A percentile compares a stretch with the other conserved stretches of the same genome.
Conservation (phyloP, 1,140 invertebrate genomes). For the Tachypleus tridentatus region DNA sequence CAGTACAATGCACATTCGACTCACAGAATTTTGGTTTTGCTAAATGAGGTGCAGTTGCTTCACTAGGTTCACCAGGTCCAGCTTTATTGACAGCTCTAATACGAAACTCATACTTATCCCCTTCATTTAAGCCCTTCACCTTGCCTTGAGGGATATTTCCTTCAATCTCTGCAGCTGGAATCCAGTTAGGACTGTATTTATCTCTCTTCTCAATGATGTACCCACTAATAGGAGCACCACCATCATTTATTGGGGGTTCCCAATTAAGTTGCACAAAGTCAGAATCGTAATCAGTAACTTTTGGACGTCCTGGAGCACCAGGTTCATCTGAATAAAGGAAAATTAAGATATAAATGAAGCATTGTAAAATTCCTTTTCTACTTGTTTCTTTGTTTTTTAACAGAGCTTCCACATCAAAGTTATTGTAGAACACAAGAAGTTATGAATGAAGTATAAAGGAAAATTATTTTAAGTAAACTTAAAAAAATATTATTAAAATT, state of each 20-base stretch:
- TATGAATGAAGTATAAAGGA: too few species aligned
- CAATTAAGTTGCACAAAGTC: constrained; percentile 87
- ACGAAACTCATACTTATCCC: constrained; percentile 90
- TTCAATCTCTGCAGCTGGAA: constrained; percentile 59
- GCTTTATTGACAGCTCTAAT: constrained; percentile 92
- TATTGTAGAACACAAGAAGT: too few species aligned
- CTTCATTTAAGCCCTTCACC: constrained; percentile 80
- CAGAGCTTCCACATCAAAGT: too few species aligned
- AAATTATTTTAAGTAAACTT: neutral
- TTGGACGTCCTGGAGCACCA: constrained; percentile 74
- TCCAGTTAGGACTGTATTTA: constrained; percentile 60
- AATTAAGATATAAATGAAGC: constrained; percentile 5
- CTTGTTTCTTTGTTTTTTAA: neutral
- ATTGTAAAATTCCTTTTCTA: neutral
- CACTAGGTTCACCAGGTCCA: constrained; percentile 85
- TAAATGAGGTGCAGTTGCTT: constrained; percentile 86
- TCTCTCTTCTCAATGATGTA: constrained; percentile 96
- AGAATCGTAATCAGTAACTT: constrained; percentile 86
- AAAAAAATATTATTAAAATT: neutral
- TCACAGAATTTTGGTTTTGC: constrained; percentile 83
- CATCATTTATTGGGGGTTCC: constrained; percentile 89
- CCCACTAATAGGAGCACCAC: constrained; percentile 87
- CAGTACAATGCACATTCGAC: constrained; percentile 62
- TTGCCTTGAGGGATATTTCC: constrained; percentile 65
- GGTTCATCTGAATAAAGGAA: constrained; percentile 50